Base-by-base conservation (phyloP, 2,888 invertebrate species). In the Perizoma flavofasciatum region DNA sequence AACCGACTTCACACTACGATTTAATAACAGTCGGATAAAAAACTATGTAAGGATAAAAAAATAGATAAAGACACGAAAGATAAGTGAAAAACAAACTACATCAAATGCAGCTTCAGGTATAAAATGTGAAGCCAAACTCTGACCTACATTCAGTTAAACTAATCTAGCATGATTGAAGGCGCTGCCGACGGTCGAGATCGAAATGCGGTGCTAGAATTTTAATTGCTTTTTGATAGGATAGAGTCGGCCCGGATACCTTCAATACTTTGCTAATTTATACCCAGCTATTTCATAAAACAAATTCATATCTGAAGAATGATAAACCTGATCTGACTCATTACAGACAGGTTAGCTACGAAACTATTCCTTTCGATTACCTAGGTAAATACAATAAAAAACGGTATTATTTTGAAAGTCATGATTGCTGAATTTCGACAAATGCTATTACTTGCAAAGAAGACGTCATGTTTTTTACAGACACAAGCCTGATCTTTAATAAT, bases 161-260 rank as follows among this genome's bases (percentile, higher is more conserved):
- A 79, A 79, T 84, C 75, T 78, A 77, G 71, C 72, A 72, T 76
- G 77, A 82, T 75, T 78, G 79, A 81, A 83, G 77, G 73, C 77
- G 74, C 72, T 65, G 67, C 70, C 61, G 43, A 65, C 70, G 73
- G 69, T 67, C 63, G 74, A 77, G 77, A 79, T 81, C 76, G 76
- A 82, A 81, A 81, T 77, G 78, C 75, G 77, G 73, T 73, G 74
- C 74, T 83, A 79, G 75, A 86, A 83, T 84, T 84, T 83, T 82
- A 85, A 85, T 83, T 79, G 75, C 74, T 72, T 71, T 79, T 79
- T 71, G 67, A 75, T 74, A 71, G 69, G 66, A 67, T 73, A 62
- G 65, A 69, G 54, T 69, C 55, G 57, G 57, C 43, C 22, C 43
- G 7, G 34, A 52, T 48, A 49, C 55, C 49, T 59, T 49, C 37